Conservation (phyloP, 2,888 invertebrate species). For the Lithophane leautieri region DNA sequence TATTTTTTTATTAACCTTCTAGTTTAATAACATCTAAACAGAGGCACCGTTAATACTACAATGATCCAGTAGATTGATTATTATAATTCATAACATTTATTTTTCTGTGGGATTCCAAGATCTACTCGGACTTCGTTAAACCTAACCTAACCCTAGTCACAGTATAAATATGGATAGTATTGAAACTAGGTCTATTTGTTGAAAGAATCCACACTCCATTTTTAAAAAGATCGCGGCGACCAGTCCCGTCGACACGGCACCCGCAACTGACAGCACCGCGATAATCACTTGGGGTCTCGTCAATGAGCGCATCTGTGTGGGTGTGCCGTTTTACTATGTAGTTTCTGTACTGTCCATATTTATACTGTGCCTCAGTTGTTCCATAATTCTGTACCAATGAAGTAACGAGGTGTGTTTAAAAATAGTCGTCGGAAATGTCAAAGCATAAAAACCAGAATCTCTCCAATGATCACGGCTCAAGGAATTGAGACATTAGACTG, state of each 20-base stretch:
- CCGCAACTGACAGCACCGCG: no score
- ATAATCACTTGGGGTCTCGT: no score
- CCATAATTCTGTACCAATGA: not conserved
- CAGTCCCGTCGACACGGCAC: no score
- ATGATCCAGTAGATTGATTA: not conserved
- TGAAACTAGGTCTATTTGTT: no score
- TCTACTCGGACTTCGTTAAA: not conserved
- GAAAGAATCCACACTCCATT: no score
- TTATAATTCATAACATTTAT: not conserved
- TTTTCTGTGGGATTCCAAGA: not conserved
- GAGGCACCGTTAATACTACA: not conserved
- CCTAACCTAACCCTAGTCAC: not conserved
- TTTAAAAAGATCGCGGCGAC: no score
- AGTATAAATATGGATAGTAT: no score
- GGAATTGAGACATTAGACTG: conserved; percentile 24
- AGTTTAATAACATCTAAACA: not conserved
- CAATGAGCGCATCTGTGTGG: no score
- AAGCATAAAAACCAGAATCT: conserved; percentile 19
- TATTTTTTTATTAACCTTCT: not conserved
- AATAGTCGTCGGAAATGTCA: not conserved
- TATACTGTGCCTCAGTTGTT: no score
- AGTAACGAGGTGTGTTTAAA: not conserved
- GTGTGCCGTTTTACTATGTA: no score
- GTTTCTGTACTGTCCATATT: no score
- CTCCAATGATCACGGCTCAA: conserved; percentile 32